Base-by-base conservation (phyloP, 2,888 invertebrate species). In the Harpalus rufipes region DNA sequence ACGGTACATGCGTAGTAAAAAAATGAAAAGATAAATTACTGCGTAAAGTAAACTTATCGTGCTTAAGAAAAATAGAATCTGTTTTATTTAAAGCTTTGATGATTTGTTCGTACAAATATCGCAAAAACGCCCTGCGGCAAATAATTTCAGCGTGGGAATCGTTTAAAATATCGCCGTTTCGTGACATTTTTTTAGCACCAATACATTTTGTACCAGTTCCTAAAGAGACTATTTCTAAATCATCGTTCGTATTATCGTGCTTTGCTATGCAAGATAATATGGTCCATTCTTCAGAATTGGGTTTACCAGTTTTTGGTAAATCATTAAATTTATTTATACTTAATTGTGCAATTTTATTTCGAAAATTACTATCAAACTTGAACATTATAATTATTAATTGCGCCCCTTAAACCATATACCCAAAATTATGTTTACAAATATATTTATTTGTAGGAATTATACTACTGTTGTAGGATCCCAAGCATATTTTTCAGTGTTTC, bases 91-190 rank as follows among this genome's bases (percentile, higher is more conserved):
- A 85, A 65, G 90, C 88, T 85, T 90, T 89, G 7, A 91, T 89
- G 18, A 96, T 91, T 88, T 96, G 93, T 81, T 94, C 90, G 87
- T 96, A 95, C 1, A 97, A 89, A 89, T 96, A 98, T 85, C 96
- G 91, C 21, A 97, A 87, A 88, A 98, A 96, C 0, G 95, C 95
- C 87, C 98, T 93, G 87, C 98, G 93, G 6, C 97, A 95, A 79
- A 98, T 91, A 25, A 98, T 93, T 92, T 99, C 98, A 0, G 98
- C 97, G 91, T 99, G 98, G 58, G 96, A 97, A 90, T 99, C 98
- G 89, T 96, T 96, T 12, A 99, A 88, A 86, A 96, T 92, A 87
- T 94, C 93, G 0, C 97, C 97, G 39, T 89, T 90, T 1, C 92
- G 88, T 81, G 94, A 94, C 91, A 96, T 92, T 90, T 94, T 94